Evolutionary conservation across 2,797 vertebrate genomes (phyloP).

Genomic region (Channallabes apus): DNA sequence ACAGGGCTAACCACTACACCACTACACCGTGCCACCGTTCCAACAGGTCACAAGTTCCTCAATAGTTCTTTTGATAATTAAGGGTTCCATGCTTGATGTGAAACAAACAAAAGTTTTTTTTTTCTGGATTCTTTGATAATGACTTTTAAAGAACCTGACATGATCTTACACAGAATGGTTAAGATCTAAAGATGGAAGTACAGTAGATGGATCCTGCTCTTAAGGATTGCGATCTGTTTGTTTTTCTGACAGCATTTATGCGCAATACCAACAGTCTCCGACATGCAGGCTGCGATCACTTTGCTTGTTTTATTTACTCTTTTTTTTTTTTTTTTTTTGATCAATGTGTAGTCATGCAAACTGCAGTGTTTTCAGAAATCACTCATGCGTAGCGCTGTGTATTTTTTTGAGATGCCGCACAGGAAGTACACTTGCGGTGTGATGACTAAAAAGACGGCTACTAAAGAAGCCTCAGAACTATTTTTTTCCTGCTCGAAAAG

Average conservation of each 20-base stretch:
- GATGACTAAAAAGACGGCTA: not conserved
- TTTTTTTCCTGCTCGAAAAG: slow-evolving; percentile 4
- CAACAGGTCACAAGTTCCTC: not conserved
- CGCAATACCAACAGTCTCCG: not conserved
- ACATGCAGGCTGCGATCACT: not conserved
- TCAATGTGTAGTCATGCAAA: slow-evolving; percentile 9
- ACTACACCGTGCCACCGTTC: not conserved
- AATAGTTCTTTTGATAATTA: not conserved
- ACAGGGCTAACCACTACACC: no score
- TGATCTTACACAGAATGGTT: not conserved
- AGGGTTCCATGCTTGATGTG: not conserved
- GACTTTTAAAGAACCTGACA: not conserved
- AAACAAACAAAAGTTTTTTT: not conserved
- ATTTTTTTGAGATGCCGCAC: slow-evolving; percentile 12
- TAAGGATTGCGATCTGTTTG: not conserved
- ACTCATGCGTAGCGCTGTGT: not conserved
- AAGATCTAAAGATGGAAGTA: not conserved
- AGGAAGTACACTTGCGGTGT: slow-evolving; percentile 6
- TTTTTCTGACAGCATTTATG: not conserved
- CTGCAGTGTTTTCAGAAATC: slow-evolving; percentile 4
- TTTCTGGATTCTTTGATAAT: no score
- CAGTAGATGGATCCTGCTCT: not conserved
- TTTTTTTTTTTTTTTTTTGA: not conserved
- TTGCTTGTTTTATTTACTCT: not conserved
- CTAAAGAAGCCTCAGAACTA: not conserved